phyloP scores from a whole-genome alignment of 2,888 invertebrate genomes.

The Minunthozetes semirufus region DNA sequence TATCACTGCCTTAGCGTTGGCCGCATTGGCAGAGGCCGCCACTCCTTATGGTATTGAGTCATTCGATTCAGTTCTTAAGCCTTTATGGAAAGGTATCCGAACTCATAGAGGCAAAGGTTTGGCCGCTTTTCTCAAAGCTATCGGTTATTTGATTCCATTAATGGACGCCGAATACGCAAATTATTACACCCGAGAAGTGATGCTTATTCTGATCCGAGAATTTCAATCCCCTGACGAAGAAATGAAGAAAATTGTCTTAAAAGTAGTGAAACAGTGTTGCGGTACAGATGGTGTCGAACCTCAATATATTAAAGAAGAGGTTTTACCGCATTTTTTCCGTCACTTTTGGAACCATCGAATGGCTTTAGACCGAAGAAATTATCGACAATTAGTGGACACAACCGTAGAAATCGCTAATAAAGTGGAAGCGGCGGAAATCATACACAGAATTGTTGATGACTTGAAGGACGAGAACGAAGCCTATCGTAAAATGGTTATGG shows the following conservation, averaged over 20 bases:
- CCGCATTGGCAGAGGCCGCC: slow-evolving; percentile 96
- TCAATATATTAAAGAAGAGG: slow-evolving; percentile 98
- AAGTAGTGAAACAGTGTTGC: slow-evolving; percentile 99
- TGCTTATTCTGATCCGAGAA: slow-evolving; percentile 96
- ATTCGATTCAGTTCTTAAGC: slow-evolving; percentile 98
- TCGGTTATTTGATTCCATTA: slow-evolving; percentile 95
- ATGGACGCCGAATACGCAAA: slow-evolving; percentile 99
- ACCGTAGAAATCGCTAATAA: slow-evolving; percentile 99
- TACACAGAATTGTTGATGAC: slow-evolving; percentile 96
- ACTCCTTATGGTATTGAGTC: slow-evolving; percentile 99
- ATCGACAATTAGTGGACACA: slow-evolving; percentile 94
- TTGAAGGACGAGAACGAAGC: slow-evolving; percentile 99
- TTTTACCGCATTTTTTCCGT: slow-evolving; percentile 95
- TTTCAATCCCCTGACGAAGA: slow-evolving; percentile 99
- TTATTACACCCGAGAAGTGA: slow-evolving; percentile 98
- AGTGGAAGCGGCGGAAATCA: slow-evolving; percentile 98
- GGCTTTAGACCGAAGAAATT: slow-evolving; percentile 96
- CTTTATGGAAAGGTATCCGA: slow-evolving; percentile 97
- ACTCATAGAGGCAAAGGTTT: slow-evolving; percentile 73
- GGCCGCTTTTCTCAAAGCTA: slow-evolving; percentile 98
- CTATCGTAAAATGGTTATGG: slow-evolving; percentile 99
- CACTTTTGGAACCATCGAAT: slow-evolving; percentile 99
- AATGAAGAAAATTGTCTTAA: slow-evolving; percentile 99
- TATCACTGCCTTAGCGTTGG: slow-evolving; percentile 95
- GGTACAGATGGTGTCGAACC: slow-evolving; percentile 99